Conservation (phyloP, 23 tunicate genomes). For the Styela plicata region DNA sequence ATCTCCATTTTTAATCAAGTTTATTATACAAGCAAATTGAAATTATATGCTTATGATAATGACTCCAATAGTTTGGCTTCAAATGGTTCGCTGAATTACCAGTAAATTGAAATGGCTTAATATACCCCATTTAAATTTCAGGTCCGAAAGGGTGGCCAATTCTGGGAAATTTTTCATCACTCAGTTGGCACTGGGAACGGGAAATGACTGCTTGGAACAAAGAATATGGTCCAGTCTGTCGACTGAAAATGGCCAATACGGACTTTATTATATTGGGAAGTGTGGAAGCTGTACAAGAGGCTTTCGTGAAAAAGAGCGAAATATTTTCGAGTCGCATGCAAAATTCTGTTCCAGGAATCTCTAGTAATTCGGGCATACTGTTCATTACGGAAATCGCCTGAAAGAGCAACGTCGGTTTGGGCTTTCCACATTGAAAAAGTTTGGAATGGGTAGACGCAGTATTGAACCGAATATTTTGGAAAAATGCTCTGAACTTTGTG, state of each 20-base stretch:
- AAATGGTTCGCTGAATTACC: no score
- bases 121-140: background rate
- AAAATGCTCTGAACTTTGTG: constrained; percentile 31
- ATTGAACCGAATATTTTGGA: constrained; percentile 34
- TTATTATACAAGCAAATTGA: no score
- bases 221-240: constrained; percentile 50
- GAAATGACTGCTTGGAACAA: constrained; percentile 30
- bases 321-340: constrained; percentile 37
- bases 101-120: no score
- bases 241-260: constrained; percentile 33
- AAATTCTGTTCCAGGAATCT: constrained; percentile 26
- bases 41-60: no score
- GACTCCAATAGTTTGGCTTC: no score
- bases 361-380: constrained; percentile 23
- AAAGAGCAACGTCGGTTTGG: constrained; percentile 66
- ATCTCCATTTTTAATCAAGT: no score
- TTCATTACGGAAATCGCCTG: constrained; percentile 29
- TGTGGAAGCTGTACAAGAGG: constrained; percentile 54
- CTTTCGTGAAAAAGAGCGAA: constrained; percentile 36
- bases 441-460: constrained; percentile 58
- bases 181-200: constrained; percentile 34
- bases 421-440: constrained; percentile 31
- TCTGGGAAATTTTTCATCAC: constrained; percentile 28
- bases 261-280: constrained; percentile 37
- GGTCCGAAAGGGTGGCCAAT: constrained; percentile 12